These are phyloP conservation scores for Acipenser transmontanus DNA, from an alignment of 2,797 vertebrate species.

Conservation along the genomic window DNA sequence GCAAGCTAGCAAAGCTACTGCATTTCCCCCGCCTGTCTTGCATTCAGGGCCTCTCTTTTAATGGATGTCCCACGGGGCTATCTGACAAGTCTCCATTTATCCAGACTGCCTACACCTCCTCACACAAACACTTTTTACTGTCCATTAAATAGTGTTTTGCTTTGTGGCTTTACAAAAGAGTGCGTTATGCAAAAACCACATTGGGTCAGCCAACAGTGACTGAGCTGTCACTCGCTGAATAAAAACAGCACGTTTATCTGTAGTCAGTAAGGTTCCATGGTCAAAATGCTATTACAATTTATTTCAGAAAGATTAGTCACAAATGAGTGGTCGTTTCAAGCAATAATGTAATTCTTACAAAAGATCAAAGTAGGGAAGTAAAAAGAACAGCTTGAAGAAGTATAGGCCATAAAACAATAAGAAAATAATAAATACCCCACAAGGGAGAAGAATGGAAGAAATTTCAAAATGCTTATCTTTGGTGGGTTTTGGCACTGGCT, in stretches of 20 bases:
- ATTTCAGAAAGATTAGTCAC: constrained; percentile 3
- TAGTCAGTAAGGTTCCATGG: constrained; percentile 17
- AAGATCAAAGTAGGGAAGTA: not conserved
- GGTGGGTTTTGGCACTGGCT: constrained; percentile 33
- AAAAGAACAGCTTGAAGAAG: constrained; percentile 35
- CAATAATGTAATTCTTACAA: not conserved
- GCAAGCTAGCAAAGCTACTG: too few relatives aligned
- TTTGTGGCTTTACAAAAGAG: not conserved
- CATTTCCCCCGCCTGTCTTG: not conserved
- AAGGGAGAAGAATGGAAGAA: constrained; percentile 43
- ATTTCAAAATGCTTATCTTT: constrained; percentile 42
- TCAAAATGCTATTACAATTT: not conserved
- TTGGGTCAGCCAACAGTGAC: too few relatives aligned
- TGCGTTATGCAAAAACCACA: too few relatives aligned
- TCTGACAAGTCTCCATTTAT: not conserved
- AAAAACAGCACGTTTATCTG: constrained; percentile 21
- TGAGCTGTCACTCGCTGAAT: not conserved
- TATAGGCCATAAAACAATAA: constrained; percentile 32
- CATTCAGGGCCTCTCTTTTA: not conserved
- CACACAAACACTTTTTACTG: constrained; percentile 7
- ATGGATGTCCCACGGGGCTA: too few relatives aligned
- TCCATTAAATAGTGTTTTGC: constrained; percentile 4
- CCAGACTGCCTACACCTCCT: constrained; percentile 2
- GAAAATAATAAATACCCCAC: constrained; percentile 19
- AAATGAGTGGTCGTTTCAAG: not conserved